These are phyloP conservation scores for Pionites leucogaster DNA, from an alignment of 2,113 vertebrate species.

Conservation along the genomic window DNA sequence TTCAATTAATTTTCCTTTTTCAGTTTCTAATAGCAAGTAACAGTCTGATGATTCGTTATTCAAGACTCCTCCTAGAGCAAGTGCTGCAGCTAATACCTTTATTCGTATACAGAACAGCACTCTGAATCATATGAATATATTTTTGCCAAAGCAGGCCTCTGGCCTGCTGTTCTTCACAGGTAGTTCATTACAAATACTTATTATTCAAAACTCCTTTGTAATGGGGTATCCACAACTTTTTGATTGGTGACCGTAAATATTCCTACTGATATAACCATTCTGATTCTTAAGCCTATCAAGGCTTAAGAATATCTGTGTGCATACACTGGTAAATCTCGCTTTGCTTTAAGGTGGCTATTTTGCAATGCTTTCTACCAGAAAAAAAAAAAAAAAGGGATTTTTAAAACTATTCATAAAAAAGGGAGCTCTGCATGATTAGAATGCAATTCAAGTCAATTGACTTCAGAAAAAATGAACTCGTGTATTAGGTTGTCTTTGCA, in stretches of 20 bases:
- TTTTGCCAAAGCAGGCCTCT: not conserved
- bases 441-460: not conserved
- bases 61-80: not conserved
- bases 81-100: not conserved
- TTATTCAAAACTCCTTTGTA: not conserved
- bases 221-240: not conserved
- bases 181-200: not conserved
- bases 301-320: not conserved
- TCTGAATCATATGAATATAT: not conserved
- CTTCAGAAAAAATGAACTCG: not conserved
- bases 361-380: not conserved
- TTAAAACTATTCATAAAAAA: not conserved
- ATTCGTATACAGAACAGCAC: not conserved
- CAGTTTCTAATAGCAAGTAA: not conserved
- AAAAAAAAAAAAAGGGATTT: not conserved
- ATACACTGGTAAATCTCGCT: not conserved
- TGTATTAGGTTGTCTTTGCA: not conserved
- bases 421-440: not conserved
- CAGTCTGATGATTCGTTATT: not conserved
- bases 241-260: not conserved
- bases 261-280: not conserved
- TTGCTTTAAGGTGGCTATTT: not conserved
- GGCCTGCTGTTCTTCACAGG: not conserved
- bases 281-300: not conserved
- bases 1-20: constrained; percentile 1